Percentiles rank a stretch among this genome's conserved stretches.
Conservation (phyloP, 2,888 invertebrate species). For the Brachyopa scutellaris region DNA sequence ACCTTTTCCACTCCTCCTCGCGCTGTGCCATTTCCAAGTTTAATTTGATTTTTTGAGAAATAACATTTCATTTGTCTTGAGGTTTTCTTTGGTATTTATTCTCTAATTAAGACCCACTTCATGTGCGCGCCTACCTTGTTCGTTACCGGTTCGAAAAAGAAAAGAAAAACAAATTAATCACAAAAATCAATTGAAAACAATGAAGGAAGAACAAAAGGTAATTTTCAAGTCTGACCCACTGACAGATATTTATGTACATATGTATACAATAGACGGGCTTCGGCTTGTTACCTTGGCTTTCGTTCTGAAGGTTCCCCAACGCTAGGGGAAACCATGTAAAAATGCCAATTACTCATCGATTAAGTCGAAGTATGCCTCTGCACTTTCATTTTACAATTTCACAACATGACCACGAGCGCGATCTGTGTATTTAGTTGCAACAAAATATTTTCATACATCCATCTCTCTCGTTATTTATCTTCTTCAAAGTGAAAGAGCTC, state of each 20-base stretch:
- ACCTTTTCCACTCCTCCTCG: background rate
- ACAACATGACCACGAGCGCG: background rate
- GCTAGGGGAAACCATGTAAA: conserved; percentile 28
- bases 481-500: conserved; percentile 48
- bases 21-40: conserved; percentile 18
- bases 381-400: conserved; percentile 58
- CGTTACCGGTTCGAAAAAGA: conserved; percentile 47
- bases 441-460: conserved; percentile 21
- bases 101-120: conserved; percentile 46
- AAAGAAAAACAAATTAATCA: conserved; percentile 48
- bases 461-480: conserved; percentile 21
- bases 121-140: conserved; percentile 37
- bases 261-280: no score
- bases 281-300: conserved; percentile 50
- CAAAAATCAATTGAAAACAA: conserved; percentile 59
- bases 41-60: conserved; percentile 44
- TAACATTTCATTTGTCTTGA: conserved; percentile 51
- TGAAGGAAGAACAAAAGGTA: conserved; percentile 56
- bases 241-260: no score
- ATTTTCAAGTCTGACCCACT: conserved; percentile 62
- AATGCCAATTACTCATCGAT: conserved; percentile 67
- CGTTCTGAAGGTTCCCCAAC: conserved; percentile 37
- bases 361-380: conserved; percentile 4
- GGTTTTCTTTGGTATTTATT: conserved; percentile 6
- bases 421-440: conserved; percentile 29